phyloP scores from a whole-genome alignment of 30 jellyfish, hydroid and myxozoan species.

The Nemopilema nomurai region DNA sequence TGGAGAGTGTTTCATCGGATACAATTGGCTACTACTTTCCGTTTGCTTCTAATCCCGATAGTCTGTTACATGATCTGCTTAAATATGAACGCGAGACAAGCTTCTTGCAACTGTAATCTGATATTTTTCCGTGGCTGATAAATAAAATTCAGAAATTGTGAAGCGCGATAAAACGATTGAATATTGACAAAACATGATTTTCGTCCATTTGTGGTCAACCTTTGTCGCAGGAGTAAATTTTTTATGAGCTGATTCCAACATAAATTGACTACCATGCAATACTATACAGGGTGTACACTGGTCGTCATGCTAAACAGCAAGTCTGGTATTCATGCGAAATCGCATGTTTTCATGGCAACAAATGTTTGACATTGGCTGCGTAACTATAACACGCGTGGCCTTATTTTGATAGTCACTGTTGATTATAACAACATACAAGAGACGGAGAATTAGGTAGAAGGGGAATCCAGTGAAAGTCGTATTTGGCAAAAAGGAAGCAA shows the following conservation, averaged over 20 bases:
- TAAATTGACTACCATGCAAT: conserved; percentile 16
- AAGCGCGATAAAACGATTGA: neutral
- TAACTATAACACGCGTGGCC: neutral
- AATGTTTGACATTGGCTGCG: neutral
- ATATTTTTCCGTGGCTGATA: neutral
- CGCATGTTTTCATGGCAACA: neutral
- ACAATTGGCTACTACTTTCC: no score
- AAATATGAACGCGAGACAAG: no score
- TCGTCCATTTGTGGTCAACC: conserved; percentile 29
- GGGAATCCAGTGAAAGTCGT: no score
- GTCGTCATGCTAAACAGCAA: conserved; percentile 29
- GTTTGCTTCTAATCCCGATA: no score
- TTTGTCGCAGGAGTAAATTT: conserved; percentile 18
- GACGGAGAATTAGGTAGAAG: neutral
- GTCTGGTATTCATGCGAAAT: neutral
- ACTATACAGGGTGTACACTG: neutral
- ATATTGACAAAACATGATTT: neutral
- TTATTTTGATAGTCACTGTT: neutral
- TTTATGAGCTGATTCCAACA: conserved; percentile 26
- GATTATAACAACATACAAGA: neutral
- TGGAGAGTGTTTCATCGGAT: no score
- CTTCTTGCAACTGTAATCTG: neutral
- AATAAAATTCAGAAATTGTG: neutral
- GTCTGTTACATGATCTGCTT: no score
- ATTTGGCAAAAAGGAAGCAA: no score